Evolutionary conservation across 2,888 invertebrate genomes (phyloP).

Genomic region (Abrostola tripartita): DNA sequence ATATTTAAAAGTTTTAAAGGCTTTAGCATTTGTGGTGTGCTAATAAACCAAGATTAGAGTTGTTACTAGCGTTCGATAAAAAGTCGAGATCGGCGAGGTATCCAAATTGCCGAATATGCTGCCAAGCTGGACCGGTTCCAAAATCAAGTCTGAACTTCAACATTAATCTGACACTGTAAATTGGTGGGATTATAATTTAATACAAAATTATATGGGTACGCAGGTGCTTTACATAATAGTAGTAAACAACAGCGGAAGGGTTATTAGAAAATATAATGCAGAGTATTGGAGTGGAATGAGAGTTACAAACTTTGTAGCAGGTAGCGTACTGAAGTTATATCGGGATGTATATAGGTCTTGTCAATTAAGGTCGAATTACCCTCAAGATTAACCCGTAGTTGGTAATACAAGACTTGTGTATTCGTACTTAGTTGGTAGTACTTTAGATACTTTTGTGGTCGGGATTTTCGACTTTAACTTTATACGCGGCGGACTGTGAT

Average conservation of each 20-base stretch:
- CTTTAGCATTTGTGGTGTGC: constrained; percentile 5
- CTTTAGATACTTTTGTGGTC: background rate
- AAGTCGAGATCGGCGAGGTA: constrained; percentile 63
- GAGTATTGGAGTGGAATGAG: constrained; percentile 29
- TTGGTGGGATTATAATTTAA: constrained; percentile 72
- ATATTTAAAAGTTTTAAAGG: constrained; percentile 23
- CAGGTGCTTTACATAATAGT: constrained; percentile 45
- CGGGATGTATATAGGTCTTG: constrained; percentile 17
- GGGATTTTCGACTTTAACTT: too few species aligned
- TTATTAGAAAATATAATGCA: constrained; percentile 36
- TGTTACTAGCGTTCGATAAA: constrained; percentile 68
- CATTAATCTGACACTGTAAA: constrained; percentile 71
- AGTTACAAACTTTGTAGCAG: constrained; percentile 28
- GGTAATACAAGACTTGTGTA: constrained; percentile 24
- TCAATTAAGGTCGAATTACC: constrained; percentile 40
- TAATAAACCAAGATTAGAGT: constrained; percentile 58
- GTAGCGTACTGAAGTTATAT: constrained; percentile 23
- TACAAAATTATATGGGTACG: constrained; percentile 58
- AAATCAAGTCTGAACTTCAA: constrained; percentile 66
- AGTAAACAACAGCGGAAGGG: constrained; percentile 26
- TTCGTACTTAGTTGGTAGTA: constrained; percentile 5
- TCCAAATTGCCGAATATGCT: constrained; percentile 71
- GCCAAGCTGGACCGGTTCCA: constrained; percentile 76
- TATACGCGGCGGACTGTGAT: constrained; percentile 12
- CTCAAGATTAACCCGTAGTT: constrained; percentile 25